Conservation (phyloP, 1,140 invertebrate genomes). For the Euwallacea similis region DNA sequence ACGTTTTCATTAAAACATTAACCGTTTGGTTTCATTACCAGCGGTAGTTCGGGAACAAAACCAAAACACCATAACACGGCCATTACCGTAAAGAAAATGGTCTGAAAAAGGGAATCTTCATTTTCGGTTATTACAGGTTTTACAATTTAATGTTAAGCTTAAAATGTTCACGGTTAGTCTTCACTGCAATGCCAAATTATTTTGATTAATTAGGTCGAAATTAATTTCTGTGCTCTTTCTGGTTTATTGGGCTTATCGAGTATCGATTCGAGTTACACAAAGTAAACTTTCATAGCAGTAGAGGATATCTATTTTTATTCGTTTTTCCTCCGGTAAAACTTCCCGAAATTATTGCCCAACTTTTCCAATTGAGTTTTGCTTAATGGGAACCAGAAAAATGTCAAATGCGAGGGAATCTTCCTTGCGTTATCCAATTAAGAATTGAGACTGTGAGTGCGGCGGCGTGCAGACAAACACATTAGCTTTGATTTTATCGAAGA, state of each 20-base stretch:
- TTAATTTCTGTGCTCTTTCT: too few species aligned
- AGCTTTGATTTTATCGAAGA: slow-evolving; percentile 26
- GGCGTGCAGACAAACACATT: slow-evolving; percentile 30
- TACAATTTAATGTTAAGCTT: slow-evolving; percentile 20
- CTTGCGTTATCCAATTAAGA: slow-evolving; percentile 32
- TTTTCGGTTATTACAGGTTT: slow-evolving; percentile 26
- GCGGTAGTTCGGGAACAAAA: slow-evolving; percentile 30
- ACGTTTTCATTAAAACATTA: slow-evolving; percentile 34
- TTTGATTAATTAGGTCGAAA: too few species aligned
- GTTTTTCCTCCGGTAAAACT: too few species aligned
- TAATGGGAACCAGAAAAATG: slow-evolving; percentile 35
- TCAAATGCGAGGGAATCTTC: slow-evolving; percentile 30
- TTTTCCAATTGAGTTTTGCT: slow-evolving; percentile 37
- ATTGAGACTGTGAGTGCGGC: slow-evolving; percentile 26
- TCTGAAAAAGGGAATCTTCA: slow-evolving; percentile 18
- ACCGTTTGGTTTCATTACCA: slow-evolving; percentile 29
- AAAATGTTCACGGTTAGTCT: slow-evolving; percentile 23
- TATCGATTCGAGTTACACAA: too few species aligned
- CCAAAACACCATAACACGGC: slow-evolving; percentile 30
- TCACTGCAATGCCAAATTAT: not conserved
- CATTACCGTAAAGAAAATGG: slow-evolving; percentile 34
- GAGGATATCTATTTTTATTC: too few species aligned
- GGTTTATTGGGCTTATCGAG: too few species aligned
- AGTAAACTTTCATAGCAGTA: too few species aligned
- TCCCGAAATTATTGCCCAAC: slow-evolving; percentile 28